phyloP scores from a whole-genome alignment of 2,113 vertebrate genomes.

The Junco hyemalis region DNA sequence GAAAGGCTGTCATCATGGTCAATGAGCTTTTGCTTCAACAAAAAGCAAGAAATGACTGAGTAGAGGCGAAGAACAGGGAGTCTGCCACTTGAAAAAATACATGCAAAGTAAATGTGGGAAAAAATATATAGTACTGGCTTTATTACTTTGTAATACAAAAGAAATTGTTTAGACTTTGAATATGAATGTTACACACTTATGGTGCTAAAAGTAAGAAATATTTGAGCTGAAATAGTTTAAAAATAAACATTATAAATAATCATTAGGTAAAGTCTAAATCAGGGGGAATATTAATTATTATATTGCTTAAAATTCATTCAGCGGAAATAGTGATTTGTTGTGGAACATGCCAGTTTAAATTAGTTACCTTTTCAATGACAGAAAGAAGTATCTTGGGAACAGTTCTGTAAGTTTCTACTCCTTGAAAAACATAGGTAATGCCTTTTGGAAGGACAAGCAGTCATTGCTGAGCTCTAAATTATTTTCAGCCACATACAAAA shows the following conservation, averaged over 20 bases:
- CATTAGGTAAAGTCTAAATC: background rate
- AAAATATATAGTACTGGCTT: background rate
- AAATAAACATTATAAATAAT: background rate
- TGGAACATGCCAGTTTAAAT: background rate
- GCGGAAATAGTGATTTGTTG: background rate
- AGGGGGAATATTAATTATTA: background rate
- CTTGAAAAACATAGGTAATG: background rate
- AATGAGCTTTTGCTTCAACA: background rate
- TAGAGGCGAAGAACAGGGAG: background rate
- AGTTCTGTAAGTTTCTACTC: background rate
- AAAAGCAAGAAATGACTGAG: background rate
- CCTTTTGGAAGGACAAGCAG: background rate
- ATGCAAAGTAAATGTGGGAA: background rate
- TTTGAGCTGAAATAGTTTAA: background rate
- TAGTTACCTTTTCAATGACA: background rate
- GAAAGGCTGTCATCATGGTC: background rate
- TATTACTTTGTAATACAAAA: background rate
- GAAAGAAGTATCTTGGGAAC: background rate
- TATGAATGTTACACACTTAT: background rate
- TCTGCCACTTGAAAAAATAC: background rate
- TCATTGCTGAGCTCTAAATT: background rate
- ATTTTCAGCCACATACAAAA: background rate
- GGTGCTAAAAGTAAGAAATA: background rate
- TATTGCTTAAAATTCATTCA: background rate
- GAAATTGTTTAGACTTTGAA: background rate